Conservation (phyloP, 1,140 invertebrate genomes). For the Lepidotrigona ventralis region DNA sequence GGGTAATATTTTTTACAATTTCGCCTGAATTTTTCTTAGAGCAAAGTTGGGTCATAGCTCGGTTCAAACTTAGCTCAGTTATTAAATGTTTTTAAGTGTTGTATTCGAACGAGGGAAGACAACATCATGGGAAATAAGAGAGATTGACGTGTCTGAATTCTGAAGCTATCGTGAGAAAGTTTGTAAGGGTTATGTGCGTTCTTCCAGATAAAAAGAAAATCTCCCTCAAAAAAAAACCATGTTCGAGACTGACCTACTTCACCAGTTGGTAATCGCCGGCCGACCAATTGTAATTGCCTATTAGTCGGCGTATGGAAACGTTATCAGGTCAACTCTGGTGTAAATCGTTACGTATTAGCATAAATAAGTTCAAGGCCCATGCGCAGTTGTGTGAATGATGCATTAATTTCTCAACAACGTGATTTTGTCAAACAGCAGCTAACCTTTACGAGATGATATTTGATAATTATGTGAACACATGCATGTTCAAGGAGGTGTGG, state of each 20-base stretch:
- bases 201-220: slow-evolving; percentile 26
- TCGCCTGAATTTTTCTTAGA: too few relatives aligned
- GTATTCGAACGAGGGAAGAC: too few relatives aligned
- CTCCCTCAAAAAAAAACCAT: slow-evolving; percentile 22
- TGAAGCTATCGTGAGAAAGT: neutral
- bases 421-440: slow-evolving; percentile 42
- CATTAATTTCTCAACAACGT: slow-evolving; percentile 58
- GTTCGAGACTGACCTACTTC: slow-evolving; percentile 46
- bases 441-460: slow-evolving; percentile 32
- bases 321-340: slow-evolving; percentile 67
- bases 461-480: neutral
- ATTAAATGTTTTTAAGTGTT: too few relatives aligned
- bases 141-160: neutral
- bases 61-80: too few relatives aligned
- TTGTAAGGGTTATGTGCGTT: slow-evolving; percentile 36
- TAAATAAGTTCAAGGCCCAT: slow-evolving; percentile 75
- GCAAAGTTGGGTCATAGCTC: too few relatives aligned
- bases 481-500: too few relatives aligned
- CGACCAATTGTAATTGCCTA: slow-evolving; percentile 64
- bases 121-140: neutral
- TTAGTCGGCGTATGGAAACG: slow-evolving; percentile 62
- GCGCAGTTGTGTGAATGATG: slow-evolving; percentile 67
- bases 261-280: slow-evolving; percentile 53
- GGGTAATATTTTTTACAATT: too few relatives aligned
- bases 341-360: slow-evolving; percentile 73